Base-by-base conservation (phyloP, 2,888 invertebrate species). In the Acleris laterana region DNA sequence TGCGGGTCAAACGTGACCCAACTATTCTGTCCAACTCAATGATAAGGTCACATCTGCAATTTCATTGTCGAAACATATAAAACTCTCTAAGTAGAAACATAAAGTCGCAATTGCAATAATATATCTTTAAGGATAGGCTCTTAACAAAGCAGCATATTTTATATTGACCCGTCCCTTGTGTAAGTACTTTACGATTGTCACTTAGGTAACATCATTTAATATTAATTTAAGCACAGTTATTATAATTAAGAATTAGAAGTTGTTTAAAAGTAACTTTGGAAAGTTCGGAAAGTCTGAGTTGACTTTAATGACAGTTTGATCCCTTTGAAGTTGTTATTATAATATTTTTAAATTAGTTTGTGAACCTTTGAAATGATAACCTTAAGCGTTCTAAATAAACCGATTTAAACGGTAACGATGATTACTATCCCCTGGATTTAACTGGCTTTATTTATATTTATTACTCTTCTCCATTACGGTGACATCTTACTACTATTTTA, bases 1-100 rank as follows among this genome's bases (percentile, higher is more conserved):
- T 65, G 61, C 63, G 70, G 71, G 71, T 71, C 72, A 63, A 63
- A 53, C 68, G 67, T 74, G 72, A 72, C 72, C 60, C 50, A 32
- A 55, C 65, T 50, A 56, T 60, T 55, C 38, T 4, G 13, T 4
- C 13, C 13, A 5, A 38, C 38, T 38, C 11, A 38, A 13, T 38
- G 38, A 38, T 13, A 38, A 38, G 11, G 38, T 38, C 7, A 13
- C 38, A 38, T 13, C 38, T 38, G 38, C 38, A 38, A 38, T 38
- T 3, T 38, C 13, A 38, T 38, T 13, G 38, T 38, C 13, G 38
- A 11, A 38, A 38, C 38, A 4, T 38, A 38, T 38, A 4, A 38
- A 38, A 38, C 38, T 13, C 3, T 38, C 38, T 13, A 38, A 13
- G 13, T 4, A 13, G 11, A 4, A 38, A 13, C 13, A 38, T 38